Evolutionary conservation across 1,140 invertebrate species (phyloP), one percentile per base, ranked within the genome.

Genomic region (Zaprionus taronus): DNA sequence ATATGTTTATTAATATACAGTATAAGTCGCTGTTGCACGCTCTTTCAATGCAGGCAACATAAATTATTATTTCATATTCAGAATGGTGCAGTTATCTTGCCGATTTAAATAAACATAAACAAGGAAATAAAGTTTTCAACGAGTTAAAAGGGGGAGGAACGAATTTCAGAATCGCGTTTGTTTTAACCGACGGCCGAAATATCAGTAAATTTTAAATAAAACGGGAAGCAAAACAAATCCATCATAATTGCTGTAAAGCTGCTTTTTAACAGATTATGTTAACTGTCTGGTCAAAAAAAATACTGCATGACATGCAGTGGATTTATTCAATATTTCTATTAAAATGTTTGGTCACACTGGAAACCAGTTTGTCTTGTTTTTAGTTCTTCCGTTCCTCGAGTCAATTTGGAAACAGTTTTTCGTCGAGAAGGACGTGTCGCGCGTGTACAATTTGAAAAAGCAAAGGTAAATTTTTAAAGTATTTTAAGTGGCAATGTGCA

Each of bases 391-490:
- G 24, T 61, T 14, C 36, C 15, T 0, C 17, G 12, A 51, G 7
- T 58, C 60, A 75, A 58, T 64, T 71, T 62, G 5, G 51, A 71
- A 70, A 51, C 41, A 58, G 60, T 58, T 71, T 24, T 47, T 41
- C 20, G 20, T 34, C 9, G 38, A 56, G 15, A 28, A 15, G 26
- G 72, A 78, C 76, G 72, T 70, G 60, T 22, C 20, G 76, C 17
- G 72, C 55, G 72, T 36, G 65, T 53, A 9, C 6, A 57, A 14
- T 7, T 58, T 41, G 12, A 26, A 53, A 70, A 61, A 31, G 11
- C 58, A 75, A 75, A 78, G 76, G 76, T 78, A 78, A 70, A 51
- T 11, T 20, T 71, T 24, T 28, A 12, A 36, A 63, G 31, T 53
- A 69, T 57, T 14, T 47, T 11, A 64, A 57, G 22, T 58, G 38